Evolutionary conservation across 2,888 invertebrate genomes (phyloP).

Genomic region (Lithosia quadra): DNA sequence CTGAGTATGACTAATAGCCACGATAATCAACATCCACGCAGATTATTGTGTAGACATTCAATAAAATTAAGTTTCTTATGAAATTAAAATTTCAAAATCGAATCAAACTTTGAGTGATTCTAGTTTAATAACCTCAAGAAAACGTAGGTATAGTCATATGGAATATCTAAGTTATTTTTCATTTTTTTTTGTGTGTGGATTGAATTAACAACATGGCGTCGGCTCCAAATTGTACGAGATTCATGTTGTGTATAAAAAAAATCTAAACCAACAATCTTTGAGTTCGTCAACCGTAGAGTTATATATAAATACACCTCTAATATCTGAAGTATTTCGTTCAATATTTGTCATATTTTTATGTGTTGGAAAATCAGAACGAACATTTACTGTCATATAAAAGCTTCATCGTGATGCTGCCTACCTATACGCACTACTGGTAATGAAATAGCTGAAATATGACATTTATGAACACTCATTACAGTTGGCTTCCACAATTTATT

Average conservation of each 20-base stretch:
- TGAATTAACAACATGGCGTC: too few species aligned
- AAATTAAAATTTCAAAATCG: too few species aligned
- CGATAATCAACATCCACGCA: too few species aligned
- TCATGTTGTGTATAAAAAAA: neutral
- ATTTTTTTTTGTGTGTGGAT: too few species aligned
- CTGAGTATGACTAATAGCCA: too few species aligned
- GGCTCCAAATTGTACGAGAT: neutral
- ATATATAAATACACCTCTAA: conserved; percentile 2
- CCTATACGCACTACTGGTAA: conserved; percentile 29
- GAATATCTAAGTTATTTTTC: too few species aligned
- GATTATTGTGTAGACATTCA: too few species aligned
- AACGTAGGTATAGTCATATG: too few species aligned
- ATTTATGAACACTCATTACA: conserved; percentile 32
- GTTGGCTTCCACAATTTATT: conserved; percentile 24
- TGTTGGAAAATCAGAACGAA: conserved; percentile 6
- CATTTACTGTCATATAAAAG: conserved; percentile 4
- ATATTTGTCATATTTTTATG: conserved; percentile 17
- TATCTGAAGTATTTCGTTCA: conserved; percentile 1
- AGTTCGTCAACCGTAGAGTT: neutral
- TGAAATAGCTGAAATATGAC: conserved; percentile 35
- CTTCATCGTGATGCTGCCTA: neutral
- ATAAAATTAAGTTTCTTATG: too few species aligned
- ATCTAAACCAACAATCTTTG: neutral
- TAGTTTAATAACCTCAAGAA: too few species aligned
- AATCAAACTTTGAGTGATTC: too few species aligned